phyloP scores from a whole-genome alignment of 1,140 invertebrate genomes.

The Drosophila takahashii region DNA sequence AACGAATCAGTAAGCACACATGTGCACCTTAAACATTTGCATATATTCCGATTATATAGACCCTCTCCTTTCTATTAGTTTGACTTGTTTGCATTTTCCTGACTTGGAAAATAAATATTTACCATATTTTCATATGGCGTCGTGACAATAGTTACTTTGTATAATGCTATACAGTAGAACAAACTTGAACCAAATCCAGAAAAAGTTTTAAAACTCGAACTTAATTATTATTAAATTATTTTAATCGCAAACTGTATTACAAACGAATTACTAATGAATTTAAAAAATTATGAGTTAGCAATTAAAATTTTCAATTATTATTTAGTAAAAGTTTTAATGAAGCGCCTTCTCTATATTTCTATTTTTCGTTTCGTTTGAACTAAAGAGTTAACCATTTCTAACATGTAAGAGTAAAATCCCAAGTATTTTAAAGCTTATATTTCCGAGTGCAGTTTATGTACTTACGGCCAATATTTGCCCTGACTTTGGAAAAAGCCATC shows the following conservation, averaged over 20 bases:
- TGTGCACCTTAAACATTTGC: conserved; percentile 43
- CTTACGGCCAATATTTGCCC: conserved; percentile 8
- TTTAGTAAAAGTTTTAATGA: no score
- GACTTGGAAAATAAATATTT: conserved; percentile 26
- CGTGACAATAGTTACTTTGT: background rate
- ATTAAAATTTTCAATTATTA: no score
- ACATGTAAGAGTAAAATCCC: no score
- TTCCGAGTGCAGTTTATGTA: conserved; percentile 6
- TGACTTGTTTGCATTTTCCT: conserved; percentile 55
- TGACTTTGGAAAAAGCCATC: conserved; percentile 24
- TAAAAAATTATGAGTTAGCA: no score
- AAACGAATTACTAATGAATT: no score
- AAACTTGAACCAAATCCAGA: background rate
- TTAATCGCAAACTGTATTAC: no score
- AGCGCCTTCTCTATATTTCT: no score
- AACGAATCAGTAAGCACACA: conserved; percentile 5
- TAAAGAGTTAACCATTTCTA: no score
- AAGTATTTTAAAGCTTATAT: background rate
- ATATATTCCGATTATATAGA: conserved; percentile 24
- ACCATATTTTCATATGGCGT: conserved; percentile 7
- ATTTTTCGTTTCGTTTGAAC: no score
- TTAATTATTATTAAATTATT: no score
- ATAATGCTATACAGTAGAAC: background rate
- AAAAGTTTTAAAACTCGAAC: background rate
- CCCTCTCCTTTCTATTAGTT: conserved; percentile 15